Evolutionary conservation across 2,888 invertebrate genomes (phyloP).

Genomic region (Stratiomys singularior): DNA sequence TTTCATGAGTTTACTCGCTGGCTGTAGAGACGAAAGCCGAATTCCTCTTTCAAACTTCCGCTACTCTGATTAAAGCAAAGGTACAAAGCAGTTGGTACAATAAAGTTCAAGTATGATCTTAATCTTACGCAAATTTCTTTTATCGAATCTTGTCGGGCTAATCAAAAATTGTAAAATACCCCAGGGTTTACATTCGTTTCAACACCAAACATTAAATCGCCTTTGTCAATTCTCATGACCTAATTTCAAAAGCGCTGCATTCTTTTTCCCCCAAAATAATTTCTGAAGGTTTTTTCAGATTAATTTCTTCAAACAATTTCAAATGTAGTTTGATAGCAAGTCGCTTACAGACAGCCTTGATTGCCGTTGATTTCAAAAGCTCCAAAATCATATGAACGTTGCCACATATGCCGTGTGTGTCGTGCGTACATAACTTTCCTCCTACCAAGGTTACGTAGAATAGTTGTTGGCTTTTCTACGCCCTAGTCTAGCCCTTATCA

Average conservation of each 20-base stretch:
- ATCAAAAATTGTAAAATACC: no score
- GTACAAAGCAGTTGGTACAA: no score
- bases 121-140: no score
- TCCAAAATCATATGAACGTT: background rate
- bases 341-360: slow-evolving; percentile 2
- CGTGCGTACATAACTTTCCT: slow-evolving; percentile 2
- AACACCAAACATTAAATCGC: background rate
- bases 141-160: no score
- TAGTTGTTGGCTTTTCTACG: background rate
- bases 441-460: background rate
- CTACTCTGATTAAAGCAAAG: no score
- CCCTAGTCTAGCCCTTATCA: background rate
- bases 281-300: slow-evolving; percentile 38
- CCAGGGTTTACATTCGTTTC: no score
- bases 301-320: slow-evolving; percentile 43
- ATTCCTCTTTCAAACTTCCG: no score
- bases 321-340: background rate
- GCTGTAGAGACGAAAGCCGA: no score
- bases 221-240: slow-evolving; percentile 34
- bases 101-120: no score
- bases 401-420: background rate
- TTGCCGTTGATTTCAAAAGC: background rate
- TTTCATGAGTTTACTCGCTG: no score
- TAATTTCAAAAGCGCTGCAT: background rate
- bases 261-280: background rate